These are phyloP conservation scores for Drosophila willistoni DNA, from an alignment of 1,140 invertebrate genomes.

Conservation along the genomic window DNA sequence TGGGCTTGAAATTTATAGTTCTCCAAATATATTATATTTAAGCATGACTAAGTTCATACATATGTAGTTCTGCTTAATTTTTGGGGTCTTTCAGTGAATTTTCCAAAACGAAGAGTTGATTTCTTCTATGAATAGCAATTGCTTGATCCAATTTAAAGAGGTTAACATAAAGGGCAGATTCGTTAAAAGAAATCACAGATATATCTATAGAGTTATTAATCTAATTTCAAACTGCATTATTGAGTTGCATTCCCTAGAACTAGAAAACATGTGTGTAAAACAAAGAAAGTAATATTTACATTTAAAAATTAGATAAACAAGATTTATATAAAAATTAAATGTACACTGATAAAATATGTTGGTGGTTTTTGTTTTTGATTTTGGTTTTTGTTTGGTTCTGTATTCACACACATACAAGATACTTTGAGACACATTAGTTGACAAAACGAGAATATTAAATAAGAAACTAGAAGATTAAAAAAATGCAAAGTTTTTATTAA, in stretches of 20 bases:
- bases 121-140: no score
- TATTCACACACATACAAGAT: constrained; percentile 84
- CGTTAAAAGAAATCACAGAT: neutral
- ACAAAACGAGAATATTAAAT: constrained; percentile 48
- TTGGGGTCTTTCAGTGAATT: no score
- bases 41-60: no score
- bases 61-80: no score
- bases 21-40: no score
- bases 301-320: constrained; percentile 44
- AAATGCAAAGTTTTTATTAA: constrained; percentile 13
- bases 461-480: constrained; percentile 26
- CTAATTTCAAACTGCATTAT: neutral
- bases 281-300: constrained; percentile 66
- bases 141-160: no score
- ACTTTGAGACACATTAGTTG: constrained; percentile 80
- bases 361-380: constrained; percentile 22
- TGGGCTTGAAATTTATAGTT: no score
- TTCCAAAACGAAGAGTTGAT: no score
- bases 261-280: constrained; percentile 32
- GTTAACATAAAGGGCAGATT: no score
- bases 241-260: constrained; percentile 12
- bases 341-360: constrained; percentile 40
- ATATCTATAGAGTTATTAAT: neutral
- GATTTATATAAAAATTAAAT: constrained; percentile 44
- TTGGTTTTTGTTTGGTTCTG: constrained; percentile 41